Evolutionary conservation across 2,888 invertebrate genomes (phyloP).

Genomic region (Pardosa pseudoannulata): DNA sequence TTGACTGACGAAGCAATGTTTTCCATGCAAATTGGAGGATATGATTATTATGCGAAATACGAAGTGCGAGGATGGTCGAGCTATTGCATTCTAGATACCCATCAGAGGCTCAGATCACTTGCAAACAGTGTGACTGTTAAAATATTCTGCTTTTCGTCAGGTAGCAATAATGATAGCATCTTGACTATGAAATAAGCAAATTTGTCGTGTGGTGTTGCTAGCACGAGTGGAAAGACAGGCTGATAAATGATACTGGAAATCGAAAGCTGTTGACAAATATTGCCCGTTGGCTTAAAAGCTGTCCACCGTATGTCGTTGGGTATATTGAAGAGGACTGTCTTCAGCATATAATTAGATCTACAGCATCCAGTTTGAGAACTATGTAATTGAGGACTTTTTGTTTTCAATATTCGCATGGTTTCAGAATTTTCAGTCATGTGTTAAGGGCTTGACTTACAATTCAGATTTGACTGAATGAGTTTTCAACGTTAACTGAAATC

Average conservation of each 20-base stretch:
- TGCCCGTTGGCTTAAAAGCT: neutral
- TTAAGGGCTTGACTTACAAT: too few species aligned
- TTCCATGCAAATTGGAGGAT: neutral
- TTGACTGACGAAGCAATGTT: neutral
- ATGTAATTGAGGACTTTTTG: too few species aligned
- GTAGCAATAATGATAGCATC: neutral
- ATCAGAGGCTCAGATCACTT: neutral
- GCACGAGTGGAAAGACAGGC: neutral
- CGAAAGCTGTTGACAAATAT: slow-evolving; percentile 3
- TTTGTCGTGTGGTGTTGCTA: neutral
- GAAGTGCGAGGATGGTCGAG: neutral
- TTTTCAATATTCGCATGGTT: too few species aligned
- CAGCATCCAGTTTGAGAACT: too few species aligned
- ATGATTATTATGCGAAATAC: neutral
- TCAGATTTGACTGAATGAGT: too few species aligned
- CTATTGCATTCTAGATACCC: neutral
- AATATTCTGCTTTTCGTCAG: neutral
- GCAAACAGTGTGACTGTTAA: neutral
- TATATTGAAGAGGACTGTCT: too few species aligned
- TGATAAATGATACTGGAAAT: neutral
- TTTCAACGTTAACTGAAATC: too few species aligned
- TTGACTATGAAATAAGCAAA: neutral
- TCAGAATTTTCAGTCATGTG: too few species aligned
- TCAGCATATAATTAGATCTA: too few species aligned
- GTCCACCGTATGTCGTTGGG: neutral